These are phyloP conservation scores for Sinohyriopsis cumingii DNA, from an alignment of 2,888 invertebrate genomes.

Conservation along the genomic window DNA sequence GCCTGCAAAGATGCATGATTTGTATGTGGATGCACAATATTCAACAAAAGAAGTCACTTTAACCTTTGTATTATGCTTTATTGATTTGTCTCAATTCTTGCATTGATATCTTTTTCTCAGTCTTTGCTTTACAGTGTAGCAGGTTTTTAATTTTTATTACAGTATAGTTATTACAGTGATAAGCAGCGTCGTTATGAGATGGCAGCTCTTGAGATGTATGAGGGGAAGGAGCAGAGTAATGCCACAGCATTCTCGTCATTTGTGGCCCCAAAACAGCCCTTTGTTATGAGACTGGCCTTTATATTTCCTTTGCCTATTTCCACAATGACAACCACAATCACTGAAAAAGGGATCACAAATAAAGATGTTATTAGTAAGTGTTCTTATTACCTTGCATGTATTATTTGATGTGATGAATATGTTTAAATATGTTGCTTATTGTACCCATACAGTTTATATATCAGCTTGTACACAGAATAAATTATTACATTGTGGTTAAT, in stretches of 20 bases:
- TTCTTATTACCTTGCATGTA: not conserved
- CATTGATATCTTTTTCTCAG: no score
- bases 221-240: slow-evolving; percentile 89
- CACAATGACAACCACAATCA: slow-evolving; percentile 89
- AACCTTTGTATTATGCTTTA: no score
- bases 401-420: not conserved
- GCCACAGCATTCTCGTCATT: slow-evolving; percentile 90
- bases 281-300: slow-evolving; percentile 88
- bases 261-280: slow-evolving; percentile 77
- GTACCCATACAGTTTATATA: not conserved
- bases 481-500: no score
- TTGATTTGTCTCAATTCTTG: no score
- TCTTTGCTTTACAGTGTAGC: not conserved
- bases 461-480: no score
- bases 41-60: no score
- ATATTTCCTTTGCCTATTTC: slow-evolving; percentile 87
- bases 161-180: slow-evolving; percentile 93
- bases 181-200: slow-evolving; percentile 94
- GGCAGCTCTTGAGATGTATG: slow-evolving; percentile 94
- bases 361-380: slow-evolving; percentile 85
- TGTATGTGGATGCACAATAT: no score
- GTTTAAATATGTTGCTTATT: not conserved
- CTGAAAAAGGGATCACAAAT: slow-evolving; percentile 92
- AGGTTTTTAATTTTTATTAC: slow-evolving; percentile 27
- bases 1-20: no score